A percentile compares a stretch with the other conserved stretches of the same genome.
phyloP scores from a whole-genome alignment of 2,113 vertebrate species.

The Leptocoma aspasia region DNA sequence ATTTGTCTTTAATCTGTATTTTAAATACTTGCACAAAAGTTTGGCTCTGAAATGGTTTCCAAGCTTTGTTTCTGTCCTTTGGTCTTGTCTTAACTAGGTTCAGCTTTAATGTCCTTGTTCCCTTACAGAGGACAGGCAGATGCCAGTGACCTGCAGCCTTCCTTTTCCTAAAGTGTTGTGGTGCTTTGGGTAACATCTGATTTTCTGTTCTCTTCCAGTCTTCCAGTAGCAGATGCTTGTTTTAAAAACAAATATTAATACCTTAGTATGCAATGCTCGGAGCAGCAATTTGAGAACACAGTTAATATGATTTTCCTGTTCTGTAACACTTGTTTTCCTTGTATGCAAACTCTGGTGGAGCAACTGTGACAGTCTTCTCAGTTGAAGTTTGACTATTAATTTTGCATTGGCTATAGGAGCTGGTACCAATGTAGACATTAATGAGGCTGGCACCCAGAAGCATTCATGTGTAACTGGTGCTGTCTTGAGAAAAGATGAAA shows the following conservation, averaged over 20 bases:
- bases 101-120: fast-evolving
- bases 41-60: not conserved
- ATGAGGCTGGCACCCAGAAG: not conserved
- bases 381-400: conserved; percentile 33
- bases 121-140: not conserved
- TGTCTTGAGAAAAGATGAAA: not conserved
- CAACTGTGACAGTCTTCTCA: conserved; percentile 37
- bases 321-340: conserved; percentile 53
- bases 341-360: conserved; percentile 46
- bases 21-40: not conserved
- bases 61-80: not conserved
- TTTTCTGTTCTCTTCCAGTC: not conserved
- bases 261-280: conserved; percentile 59
- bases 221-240: conserved; percentile 52
- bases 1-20: not conserved
- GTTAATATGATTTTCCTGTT: conserved; percentile 58
- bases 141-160: not conserved
- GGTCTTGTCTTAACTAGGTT: not conserved
- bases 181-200: not conserved
- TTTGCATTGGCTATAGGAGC: not conserved
- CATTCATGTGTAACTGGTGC: not conserved
- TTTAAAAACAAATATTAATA: conserved; percentile 59
- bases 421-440: not conserved
- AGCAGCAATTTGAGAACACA: conserved; percentile 42
- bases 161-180: not conserved